Base-by-base conservation (phyloP, 1,140 invertebrate genomes). In the Rhagoletis pomonella region DNA sequence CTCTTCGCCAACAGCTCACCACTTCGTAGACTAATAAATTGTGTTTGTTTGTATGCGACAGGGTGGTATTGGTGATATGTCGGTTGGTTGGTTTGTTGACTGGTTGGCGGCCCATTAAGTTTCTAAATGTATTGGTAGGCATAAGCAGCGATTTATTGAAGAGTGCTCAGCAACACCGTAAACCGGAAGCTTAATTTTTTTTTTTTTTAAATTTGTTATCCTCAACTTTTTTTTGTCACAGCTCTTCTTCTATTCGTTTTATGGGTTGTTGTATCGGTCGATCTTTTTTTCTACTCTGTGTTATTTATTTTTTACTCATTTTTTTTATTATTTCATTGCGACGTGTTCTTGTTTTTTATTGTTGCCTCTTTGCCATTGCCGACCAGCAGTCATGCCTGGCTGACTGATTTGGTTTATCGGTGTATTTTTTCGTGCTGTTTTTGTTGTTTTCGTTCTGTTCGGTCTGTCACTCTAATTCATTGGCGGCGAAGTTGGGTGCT, bases 11-110 rank as follows among this genome's bases (percentile, higher is more conserved):
- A 81, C n/a, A 17, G n/a, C 10, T n/a, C 73, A 42, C 17, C 73
- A 81, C 73, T 44, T 81, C n/a, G 73, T 81, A 81, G 73, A 81
- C 73, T 81, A 81, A 81, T 81, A 81, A 81, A 81, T 81, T 14
- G 73, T 81, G 73, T 58, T 19, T 81, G 47, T 19, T 58, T n/a
- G 47, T 39, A 42, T 77, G 69, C 55, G 50, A 55, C 12, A n/a
- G 73, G 73, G 73, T 42, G 73, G 6, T 10, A 17, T 50, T 81
- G 47, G 19, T 50, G 50, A 14, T 67, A n/a, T 44, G 67, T 4
- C 47, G 42, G 73, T n/a, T 55, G 73, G 73, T 81, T 50, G 73
- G 47, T 50, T 19, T 50, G 73, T 81, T 58, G n/a, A n/a, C n/a
- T n/a, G 73, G 73, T 81, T 81, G 73, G 73, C 73, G 19, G 73